Base-by-base conservation (phyloP, 2,797 vertebrate genomes). In the Danio choprae region DNA sequence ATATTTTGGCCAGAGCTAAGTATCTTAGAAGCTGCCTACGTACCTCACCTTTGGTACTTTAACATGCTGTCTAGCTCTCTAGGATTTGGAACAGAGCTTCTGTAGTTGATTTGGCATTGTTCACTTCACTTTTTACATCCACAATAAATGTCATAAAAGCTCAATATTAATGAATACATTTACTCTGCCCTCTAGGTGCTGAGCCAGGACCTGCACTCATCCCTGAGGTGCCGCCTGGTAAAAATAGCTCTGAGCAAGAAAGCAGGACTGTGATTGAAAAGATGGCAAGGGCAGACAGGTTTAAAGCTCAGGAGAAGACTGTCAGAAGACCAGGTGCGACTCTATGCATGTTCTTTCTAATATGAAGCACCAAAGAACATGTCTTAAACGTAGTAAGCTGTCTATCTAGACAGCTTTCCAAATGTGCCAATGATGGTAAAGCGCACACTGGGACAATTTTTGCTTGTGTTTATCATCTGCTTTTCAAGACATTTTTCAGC, bases 191-290 rank as follows among this genome's bases (percentile, higher is more conserved):
- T 41, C 81, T 86, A 98, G 97, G 96, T 91, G 94, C 94, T 0
- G 96, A 96, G 84, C 93, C 94, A 1, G 95, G 94, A 43, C 95
- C 96, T 0, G 91, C 94, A 1, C 85, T 95, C 79, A 89, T 95
- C 74, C 90, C 95, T 59, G 89, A 91, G 51, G 90, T 92, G 72
- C 93, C 20, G 89, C 83, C 88, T 93, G 53, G 87, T 91, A 70
- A 93, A 92, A 0, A 94, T 91, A 87, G 91, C 89, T 74, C 89
- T 88, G 1, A 85, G 91, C 51, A 87, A 89, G 0, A 95, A 96
- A 1, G 89, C 89, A 38, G 86, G 51, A 74, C 22, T 91, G 20
- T 86, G 90, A 0, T 86, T 0, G 95, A 96, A 71, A 93, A 80
- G 67, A 91, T 84, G 0, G 85, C 89, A 0, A 68, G 86, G 68